Base-by-base conservation (phyloP, 2,888 invertebrate species). In the Rhyacophila evoluta region DNA sequence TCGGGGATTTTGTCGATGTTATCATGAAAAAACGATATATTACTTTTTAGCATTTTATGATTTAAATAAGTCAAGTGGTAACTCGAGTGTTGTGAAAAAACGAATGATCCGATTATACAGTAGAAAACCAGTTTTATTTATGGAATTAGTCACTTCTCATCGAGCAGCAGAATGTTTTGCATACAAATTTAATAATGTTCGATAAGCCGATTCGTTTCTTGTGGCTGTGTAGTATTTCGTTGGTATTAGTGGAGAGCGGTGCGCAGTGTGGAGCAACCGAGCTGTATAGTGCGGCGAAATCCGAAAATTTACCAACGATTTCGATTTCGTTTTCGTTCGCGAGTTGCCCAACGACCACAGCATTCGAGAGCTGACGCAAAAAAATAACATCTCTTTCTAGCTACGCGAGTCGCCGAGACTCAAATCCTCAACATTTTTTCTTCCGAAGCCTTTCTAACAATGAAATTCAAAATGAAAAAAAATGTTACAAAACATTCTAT, bases 271-370 rank as follows among this genome's bases (percentile, higher is more conserved):
- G 78, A 70, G 39, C 71, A 75, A 36, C 74, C 55, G 55, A 55
- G 15, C 19, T 55, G 55, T 55, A 39, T 39, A 39, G 29, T 29
- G 71, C 78, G 27, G 78, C 75, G 74, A 78, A 78, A 78, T 78
- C 78, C 72, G 28, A 72, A 75, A 77, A 68, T 75, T 74, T 78
- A 78, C 78, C 70, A 75, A 71, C 74, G 72, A 78, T 75, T 78
- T 78, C 78, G 75, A 75, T 78, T 75, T 75, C 75, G 74, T 71
- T 78, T 75, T 75, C 75, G 74, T 71, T 70, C 33, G 19, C 41
- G 37, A 15, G 67, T 78, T 78, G 74, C 78, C 72, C 78, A 78
- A 78, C 75, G 70, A 55, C 55, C 55, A 55, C 41, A 67, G 25
- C 71, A 74, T 74, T 77, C 77, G 73, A 77, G 77, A 73, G 36